Evolutionary conservation across 2,888 invertebrate genomes (phyloP), one percentile per base, ranked within the genome.

Genomic region (Ormyrus pomaceus): DNA sequence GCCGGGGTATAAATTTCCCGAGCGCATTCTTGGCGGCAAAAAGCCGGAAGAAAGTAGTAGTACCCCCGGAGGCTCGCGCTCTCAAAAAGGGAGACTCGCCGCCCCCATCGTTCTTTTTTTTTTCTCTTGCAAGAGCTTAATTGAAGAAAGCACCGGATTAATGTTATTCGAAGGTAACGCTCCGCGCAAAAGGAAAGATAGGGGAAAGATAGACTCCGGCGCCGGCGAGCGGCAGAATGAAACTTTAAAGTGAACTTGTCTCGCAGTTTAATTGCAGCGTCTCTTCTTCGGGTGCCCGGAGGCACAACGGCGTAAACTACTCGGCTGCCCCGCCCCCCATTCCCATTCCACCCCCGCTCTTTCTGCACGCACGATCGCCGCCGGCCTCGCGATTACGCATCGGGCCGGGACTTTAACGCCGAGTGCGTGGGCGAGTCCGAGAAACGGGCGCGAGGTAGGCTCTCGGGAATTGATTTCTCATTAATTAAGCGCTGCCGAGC

Each of bases 381-480:
- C 46, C 55, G 61, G 5, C 34, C 10, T 62, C 34, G 4, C 7
- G 4, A 46, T 46, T 46, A 1, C 19, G 19, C 19, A 19, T 19
- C 19, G 19, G 19, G 19, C 19, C 19, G 19, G 11, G 45, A 46
- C 13, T 10, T 53, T 53, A 53, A 53, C 7, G 56, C 11, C 34
- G 51, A 19, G 6, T 48, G 61, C 59, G 71, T 51, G 71, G 59
- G 70, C 50, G 34, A 46, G 19, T 6, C 8, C 48, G 8, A 8
- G 69, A 48, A 46, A 19, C 45, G 53, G 7, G 45, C 13, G 4
- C 19, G 19, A 19, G 19, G 19, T 19, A 19, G 19, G 19, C 19
- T 19, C 19, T 19, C 19, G 83, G 85, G 86, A 88, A 88, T 88
- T 88, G 88, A 88, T 88, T 88, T 85, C 87, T 87, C 87, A 86